phyloP scores from a whole-genome alignment of 2,888 invertebrate species.

The Fragum sueziense region DNA sequence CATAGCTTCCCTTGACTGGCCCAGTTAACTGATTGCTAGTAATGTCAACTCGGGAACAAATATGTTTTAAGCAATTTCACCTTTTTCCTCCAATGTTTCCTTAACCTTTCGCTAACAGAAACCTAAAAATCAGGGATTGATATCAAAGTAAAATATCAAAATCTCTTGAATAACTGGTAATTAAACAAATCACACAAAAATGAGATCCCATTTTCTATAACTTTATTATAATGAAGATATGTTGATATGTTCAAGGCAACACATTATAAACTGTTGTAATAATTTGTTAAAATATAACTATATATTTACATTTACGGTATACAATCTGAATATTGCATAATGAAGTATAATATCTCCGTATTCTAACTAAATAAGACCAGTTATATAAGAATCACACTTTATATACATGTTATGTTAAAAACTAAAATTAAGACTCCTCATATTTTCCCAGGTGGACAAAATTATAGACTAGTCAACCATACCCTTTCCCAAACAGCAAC shows the following conservation, averaged over 20 bases:
- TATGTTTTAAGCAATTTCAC: slow-evolving; percentile 7
- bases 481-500: no score
- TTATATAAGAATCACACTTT: slow-evolving; percentile 14
- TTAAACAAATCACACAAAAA: background rate
- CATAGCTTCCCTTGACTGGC: no score
- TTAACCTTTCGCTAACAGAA: background rate
- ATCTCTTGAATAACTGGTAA: no score
- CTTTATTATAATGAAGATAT: slow-evolving; percentile 13
- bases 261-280: slow-evolving; percentile 15
- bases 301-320: background rate
- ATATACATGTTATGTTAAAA: no score
- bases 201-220: background rate
- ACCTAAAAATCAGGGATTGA: background rate
- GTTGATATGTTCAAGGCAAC: slow-evolving; percentile 19
- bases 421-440: no score
- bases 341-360: slow-evolving; percentile 1
- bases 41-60: no score
- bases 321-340: slow-evolving; percentile 25
- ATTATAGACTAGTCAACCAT: no score
- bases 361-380: slow-evolving; percentile 17
- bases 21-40: no score
- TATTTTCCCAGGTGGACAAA: no score
- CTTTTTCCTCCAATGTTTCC: background rate
- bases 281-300: slow-evolving; percentile 24
- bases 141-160: background rate